Conservation (phyloP, 2,113 vertebrate genomes). For the Vidua macroura region DNA sequence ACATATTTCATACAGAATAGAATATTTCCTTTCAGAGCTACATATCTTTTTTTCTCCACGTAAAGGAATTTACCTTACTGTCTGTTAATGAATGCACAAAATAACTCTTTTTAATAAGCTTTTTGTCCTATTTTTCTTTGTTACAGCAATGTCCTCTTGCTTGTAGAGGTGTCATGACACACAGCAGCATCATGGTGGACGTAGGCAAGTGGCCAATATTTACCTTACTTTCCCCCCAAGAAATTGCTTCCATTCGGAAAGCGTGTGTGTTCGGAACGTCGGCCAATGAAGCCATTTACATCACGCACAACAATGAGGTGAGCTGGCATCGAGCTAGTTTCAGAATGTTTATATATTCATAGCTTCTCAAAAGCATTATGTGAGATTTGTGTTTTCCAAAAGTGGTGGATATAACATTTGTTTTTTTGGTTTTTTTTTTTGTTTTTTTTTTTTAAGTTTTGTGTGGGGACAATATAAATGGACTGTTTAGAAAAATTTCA, state of each 20-base stretch:
- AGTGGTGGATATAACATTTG: neutral
- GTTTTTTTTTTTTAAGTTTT: neutral
- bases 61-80: neutral
- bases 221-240: constrained; percentile 86
- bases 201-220: constrained; percentile 96
- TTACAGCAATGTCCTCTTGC: constrained; percentile 22
- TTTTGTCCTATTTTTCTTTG: neutral
- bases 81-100: neutral
- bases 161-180: constrained; percentile 39
- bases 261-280: constrained; percentile 92
- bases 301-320: constrained; percentile 90
- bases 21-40: neutral
- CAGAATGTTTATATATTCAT: neutral
- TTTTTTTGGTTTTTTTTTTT: neutral
- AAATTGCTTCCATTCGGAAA: constrained; percentile 83
- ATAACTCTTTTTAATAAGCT: neutral
- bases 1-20: neutral
- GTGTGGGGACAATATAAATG: neutral
- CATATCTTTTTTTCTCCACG: fast-evolving
- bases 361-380: neutral
- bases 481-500: neutral
- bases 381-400: neutral
- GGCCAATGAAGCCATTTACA: constrained; percentile 91
- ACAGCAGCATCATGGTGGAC: constrained; percentile 85
- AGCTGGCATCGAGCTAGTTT: neutral